Evolutionary conservation across 1,140 invertebrate genomes (phyloP), one percentile per base, ranked within the genome.

Genomic region (Globodera rostochiensis): DNA sequence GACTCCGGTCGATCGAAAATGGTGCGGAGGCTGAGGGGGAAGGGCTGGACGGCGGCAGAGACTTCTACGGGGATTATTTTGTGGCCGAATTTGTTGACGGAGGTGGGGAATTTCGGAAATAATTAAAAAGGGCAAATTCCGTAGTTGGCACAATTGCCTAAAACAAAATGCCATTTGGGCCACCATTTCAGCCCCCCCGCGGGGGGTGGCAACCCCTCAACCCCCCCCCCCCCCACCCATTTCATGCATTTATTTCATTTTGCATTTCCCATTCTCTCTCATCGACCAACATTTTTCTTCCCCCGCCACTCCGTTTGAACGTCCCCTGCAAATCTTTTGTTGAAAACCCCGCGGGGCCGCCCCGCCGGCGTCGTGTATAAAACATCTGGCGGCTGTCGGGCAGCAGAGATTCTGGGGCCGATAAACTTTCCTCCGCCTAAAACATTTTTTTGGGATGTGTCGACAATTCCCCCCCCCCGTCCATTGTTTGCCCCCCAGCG

Each of bases 11-110:
- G 69, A 36, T 11, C 21, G 67, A 36, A 25, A 71, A 71, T 36
- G 69, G 36, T 11, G 19, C 11, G n/a, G 36, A 15, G 15, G 36
- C 69, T 13, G 69, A 71, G 46, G 69, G 46, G 36, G 67, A 9
- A 13, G 11, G 7, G 50, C 50, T 4, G 50, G 50, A 53, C 50
- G 19, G 19, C 13, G 57, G 25, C 21, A 71, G 69, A 47, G 69
- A 71, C 36, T 71, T 71, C 15, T 71, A 71, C 69, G 69, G 46
- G n/a, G 69, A 71, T 47, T 71, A 71, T 47, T 71, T 71, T 71
- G 69, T 71, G 36, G 25, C 21, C 69, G 69, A 45, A 36, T 71
- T 71, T 19, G 69, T 47, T 47, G 19, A 47, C 69, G 69, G 69
- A 45, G 69, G 57, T 64, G 57, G 19, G 57, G 4, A 64, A 64